Conservation (phyloP, 2,113 vertebrate genomes). For the Bungarus multicinctus region DNA sequence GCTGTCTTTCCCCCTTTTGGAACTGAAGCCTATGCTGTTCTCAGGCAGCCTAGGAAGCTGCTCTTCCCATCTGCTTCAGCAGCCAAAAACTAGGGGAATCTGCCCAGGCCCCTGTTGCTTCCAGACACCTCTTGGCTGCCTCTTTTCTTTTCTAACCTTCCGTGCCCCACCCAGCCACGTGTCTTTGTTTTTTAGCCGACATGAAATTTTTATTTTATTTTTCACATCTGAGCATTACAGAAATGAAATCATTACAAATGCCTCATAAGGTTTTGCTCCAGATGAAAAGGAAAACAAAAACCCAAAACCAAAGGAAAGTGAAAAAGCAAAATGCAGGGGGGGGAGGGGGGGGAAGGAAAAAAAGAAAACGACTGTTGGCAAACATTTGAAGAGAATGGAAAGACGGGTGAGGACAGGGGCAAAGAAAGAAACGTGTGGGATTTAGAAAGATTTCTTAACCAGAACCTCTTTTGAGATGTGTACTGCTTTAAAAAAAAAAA, state of each 20-base stretch:
- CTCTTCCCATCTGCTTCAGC: background rate
- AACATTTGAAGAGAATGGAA: slow-evolving; percentile 48
- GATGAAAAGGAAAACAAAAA: slow-evolving; percentile 58
- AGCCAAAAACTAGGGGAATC: background rate
- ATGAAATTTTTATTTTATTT: slow-evolving; percentile 73
- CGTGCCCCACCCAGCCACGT: slow-evolving; percentile 36
- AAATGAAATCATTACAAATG: slow-evolving; percentile 72
- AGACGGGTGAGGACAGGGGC: background rate
- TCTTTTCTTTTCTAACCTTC: background rate
- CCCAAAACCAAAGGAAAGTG: background rate
- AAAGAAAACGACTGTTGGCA: slow-evolving; percentile 28
- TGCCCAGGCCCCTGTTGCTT: too few relatives aligned
- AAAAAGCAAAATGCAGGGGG: background rate
- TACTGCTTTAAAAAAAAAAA: background rate
- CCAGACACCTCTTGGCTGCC: too few relatives aligned
- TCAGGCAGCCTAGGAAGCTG: background rate
- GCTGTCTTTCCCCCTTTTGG: background rate
- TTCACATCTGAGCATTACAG: slow-evolving; percentile 70
- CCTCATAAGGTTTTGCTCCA: slow-evolving; percentile 62
- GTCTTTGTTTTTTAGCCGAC: slow-evolving; percentile 46
- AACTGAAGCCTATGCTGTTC: background rate
- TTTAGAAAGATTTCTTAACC: slow-evolving; percentile 38
- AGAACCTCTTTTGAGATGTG: slow-evolving; percentile 41
- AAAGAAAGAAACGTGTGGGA: slow-evolving; percentile 48
- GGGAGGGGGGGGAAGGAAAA: slow-evolving; percentile 32